Percentiles rank a stretch among this genome's conserved stretches.
Conservation (phyloP, 2,888 invertebrate genomes). For the Eretmocerus hayati region DNA sequence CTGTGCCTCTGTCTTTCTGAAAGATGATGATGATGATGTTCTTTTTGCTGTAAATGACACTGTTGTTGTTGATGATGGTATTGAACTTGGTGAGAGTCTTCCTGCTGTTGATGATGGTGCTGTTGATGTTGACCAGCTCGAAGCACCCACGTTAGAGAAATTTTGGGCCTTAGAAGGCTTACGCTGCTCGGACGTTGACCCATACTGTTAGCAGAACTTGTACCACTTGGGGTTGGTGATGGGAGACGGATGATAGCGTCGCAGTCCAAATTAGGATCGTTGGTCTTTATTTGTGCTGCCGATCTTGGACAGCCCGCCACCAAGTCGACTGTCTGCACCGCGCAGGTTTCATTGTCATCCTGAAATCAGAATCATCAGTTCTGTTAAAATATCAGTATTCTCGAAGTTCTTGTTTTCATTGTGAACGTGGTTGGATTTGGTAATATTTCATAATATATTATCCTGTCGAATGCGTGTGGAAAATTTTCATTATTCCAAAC, state of each 20-base stretch:
- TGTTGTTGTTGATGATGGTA: neutral
- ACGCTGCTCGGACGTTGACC: constrained; percentile 39
- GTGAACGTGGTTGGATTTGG: too few species aligned
- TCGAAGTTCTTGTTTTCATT: neutral
- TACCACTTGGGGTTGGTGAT: neutral
- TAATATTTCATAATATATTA: too few species aligned
- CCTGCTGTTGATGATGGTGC: constrained; percentile 2
- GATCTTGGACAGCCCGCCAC: constrained; percentile 37
- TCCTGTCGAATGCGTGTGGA: too few species aligned
- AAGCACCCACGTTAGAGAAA: constrained; percentile 70
- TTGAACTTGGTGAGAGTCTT: neutral
- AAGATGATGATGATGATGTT: too few species aligned
- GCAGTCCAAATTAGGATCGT: too few species aligned
- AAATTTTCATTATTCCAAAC: too few species aligned
- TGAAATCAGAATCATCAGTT: neutral
- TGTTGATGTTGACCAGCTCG: constrained; percentile 45
- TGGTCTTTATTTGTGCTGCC: neutral
- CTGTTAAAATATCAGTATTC: neutral
- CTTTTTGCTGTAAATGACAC: too few species aligned
- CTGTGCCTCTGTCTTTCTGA: too few species aligned
- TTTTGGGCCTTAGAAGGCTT: constrained; percentile 50
- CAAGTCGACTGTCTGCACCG: constrained; percentile 40
- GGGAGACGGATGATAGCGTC: constrained; percentile 10
- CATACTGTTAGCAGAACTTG: too few species aligned
- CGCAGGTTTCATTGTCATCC: constrained; percentile 26